Percentiles rank a stretch among this genome's conserved stretches.
Conservation (phyloP, 1,140 invertebrate species). For the Bicyclus anynana region DNA sequence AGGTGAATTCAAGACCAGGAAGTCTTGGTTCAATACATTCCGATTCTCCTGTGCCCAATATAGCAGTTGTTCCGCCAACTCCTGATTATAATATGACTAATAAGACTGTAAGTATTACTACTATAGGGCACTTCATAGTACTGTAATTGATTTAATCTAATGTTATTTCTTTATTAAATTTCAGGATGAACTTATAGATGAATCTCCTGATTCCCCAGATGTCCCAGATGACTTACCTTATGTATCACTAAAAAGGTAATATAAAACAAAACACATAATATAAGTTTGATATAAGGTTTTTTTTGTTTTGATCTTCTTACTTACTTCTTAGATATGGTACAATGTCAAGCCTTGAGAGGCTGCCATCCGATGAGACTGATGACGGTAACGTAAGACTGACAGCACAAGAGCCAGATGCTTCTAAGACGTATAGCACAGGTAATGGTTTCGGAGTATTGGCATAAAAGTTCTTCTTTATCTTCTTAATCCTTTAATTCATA, state of each 20-base stretch:
- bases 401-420: slow-evolving; percentile 47
- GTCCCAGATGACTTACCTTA: slow-evolving; percentile 67
- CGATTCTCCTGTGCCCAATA: slow-evolving; percentile 80
- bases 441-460: slow-evolving; percentile 1
- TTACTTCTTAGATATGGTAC: slow-evolving; percentile 80
- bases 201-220: slow-evolving; percentile 70
- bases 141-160: slow-evolving; percentile 3
- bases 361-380: slow-evolving; percentile 79
- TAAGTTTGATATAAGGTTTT: background rate
- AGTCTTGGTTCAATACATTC: slow-evolving; percentile 57
- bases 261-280: slow-evolving; percentile 8
- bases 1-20: slow-evolving; percentile 49
- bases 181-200: slow-evolving; percentile 66
- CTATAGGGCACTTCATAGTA: slow-evolving; percentile 7
- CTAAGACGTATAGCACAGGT: slow-evolving; percentile 58
- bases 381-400: slow-evolving; percentile 74
- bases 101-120: slow-evolving; percentile 65
- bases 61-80: slow-evolving; percentile 86
- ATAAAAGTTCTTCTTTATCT: too few species aligned
- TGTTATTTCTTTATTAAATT: slow-evolving; percentile 23
- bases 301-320: background rate
- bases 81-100: slow-evolving; percentile 79
- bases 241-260: slow-evolving; percentile 65
- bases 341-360: slow-evolving; percentile 85
- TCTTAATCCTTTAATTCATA: too few species aligned